Percentiles rank a stretch among this genome's conserved stretches.
Evolutionary conservation across 2,113 vertebrate genomes (phyloP).

Genomic region (Neogale vison): DNA sequence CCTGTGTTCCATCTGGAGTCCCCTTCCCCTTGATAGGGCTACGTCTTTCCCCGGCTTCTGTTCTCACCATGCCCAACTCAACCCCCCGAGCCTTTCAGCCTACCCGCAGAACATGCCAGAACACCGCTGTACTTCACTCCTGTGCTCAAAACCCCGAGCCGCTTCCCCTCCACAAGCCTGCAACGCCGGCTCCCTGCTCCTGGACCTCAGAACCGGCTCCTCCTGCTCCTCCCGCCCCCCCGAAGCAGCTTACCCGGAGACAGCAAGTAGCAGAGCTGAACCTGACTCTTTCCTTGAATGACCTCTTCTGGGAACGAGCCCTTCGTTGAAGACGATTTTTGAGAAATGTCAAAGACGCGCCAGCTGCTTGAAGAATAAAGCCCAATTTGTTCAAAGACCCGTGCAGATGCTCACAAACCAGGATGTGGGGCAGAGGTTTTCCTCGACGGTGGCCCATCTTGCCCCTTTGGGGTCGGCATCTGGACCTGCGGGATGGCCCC

Average conservation of each 20-base stretch:
- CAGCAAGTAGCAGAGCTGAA: not conserved
- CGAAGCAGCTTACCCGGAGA: not conserved
- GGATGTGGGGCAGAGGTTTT: not conserved
- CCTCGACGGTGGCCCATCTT: not conserved
- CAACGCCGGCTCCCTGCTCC: not conserved
- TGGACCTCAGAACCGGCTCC: not conserved
- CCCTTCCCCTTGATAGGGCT: not conserved
- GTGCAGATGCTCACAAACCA: too few species aligned
- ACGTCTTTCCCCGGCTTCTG: not conserved
- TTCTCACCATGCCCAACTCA: not conserved
- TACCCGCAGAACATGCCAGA: not conserved
- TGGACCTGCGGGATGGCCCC: not conserved
- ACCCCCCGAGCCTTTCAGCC: not conserved
- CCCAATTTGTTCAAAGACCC: not conserved
- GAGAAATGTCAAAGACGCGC: not conserved
- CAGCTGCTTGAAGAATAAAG: not conserved
- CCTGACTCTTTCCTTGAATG: not conserved
- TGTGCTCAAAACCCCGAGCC: not conserved
- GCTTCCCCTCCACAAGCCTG: too few species aligned
- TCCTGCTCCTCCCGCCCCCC: not conserved
- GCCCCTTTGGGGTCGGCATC: not conserved
- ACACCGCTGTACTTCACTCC: too few species aligned
- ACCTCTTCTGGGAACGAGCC: not conserved
- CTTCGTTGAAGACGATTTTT: slow-evolving; percentile 23
- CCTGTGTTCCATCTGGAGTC: not conserved